A percentile compares a stretch with the other conserved stretches of the same genome.
Evolutionary conservation across 1,140 invertebrate species (phyloP).

Genomic region (Fopius arisanus): DNA sequence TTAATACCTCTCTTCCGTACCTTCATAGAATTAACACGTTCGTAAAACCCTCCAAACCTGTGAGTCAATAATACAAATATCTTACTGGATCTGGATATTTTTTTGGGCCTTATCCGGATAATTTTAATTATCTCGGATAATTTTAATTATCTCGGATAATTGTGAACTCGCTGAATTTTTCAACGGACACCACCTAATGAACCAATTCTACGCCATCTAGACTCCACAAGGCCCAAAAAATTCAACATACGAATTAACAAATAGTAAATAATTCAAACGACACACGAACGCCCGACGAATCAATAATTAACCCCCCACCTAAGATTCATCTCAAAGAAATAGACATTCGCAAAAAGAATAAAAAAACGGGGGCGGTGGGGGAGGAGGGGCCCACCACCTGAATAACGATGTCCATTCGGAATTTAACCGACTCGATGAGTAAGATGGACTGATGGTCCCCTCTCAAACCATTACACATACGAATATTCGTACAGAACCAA

Average conservation of each 20-base stretch:
- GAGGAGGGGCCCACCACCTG: neutral
- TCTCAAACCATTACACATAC: neutral
- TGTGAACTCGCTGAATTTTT: too few species aligned
- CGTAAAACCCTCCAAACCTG: too few species aligned
- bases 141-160: too few species aligned
- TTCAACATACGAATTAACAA: neutral
- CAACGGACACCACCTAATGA: too few species aligned
- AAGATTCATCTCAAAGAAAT: too few species aligned
- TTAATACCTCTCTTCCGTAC: neutral
- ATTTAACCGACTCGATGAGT: conserved; percentile 2
- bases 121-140: too few species aligned
- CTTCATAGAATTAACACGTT: too few species aligned
- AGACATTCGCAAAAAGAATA: neutral
- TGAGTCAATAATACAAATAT: too few species aligned
- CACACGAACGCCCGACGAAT: neutral
- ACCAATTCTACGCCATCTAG: neutral
- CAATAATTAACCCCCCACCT: neutral
- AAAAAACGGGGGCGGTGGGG: too few species aligned
- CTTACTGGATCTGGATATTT: too few species aligned
- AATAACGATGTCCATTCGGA: conserved; percentile 6
- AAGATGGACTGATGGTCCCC: conserved; percentile 8
- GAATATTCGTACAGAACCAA: neutral
- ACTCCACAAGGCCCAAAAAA: neutral
- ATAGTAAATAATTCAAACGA: neutral
- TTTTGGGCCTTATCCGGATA: too few species aligned